These are phyloP conservation scores for Ips nitidus DNA, from an alignment of 1,140 invertebrate species.

Conservation along the genomic window DNA sequence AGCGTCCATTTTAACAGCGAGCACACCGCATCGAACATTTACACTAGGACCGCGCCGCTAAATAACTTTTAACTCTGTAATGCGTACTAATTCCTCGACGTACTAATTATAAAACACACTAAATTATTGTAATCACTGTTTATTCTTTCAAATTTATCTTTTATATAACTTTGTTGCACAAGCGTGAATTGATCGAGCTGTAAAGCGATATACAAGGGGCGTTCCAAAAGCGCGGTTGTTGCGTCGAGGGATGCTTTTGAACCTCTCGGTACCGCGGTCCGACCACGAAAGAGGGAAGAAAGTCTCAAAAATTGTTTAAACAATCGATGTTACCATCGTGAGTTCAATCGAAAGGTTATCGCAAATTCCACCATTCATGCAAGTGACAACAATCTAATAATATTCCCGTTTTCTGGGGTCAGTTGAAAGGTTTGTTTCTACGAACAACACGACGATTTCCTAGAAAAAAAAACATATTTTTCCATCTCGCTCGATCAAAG, in stretches of 20 bases:
- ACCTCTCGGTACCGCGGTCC: neutral
- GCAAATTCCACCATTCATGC: neutral
- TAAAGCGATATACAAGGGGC: neutral
- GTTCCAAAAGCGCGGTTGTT: neutral
- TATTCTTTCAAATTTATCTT: conserved; percentile 29
- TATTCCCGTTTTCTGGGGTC: conserved; percentile 3
- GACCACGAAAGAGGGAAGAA: neutral
- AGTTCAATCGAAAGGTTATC: conserved; percentile 7
- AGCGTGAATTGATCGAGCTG: conserved; percentile 1
- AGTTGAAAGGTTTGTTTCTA: neutral
- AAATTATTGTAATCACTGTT: conserved; percentile 30
- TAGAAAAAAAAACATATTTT: too few relatives aligned
- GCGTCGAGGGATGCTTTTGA: neutral
- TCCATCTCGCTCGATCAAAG: too few relatives aligned
- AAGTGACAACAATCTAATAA: conserved; percentile 16
- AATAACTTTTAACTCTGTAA: conserved; percentile 11
- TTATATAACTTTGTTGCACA: conserved; percentile 37
- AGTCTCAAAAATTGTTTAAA: neutral
- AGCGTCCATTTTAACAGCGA: conserved; percentile 23
- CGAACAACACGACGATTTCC: too few relatives aligned
- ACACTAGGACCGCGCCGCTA: conserved; percentile 11
- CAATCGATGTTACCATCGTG: neutral
- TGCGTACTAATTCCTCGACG: conserved; percentile 2
- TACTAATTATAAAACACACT: conserved; percentile 28
- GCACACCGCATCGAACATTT: conserved; percentile 23